Evolutionary conservation across 2,888 invertebrate species (phyloP).

Genomic region (Lycia hirtaria): DNA sequence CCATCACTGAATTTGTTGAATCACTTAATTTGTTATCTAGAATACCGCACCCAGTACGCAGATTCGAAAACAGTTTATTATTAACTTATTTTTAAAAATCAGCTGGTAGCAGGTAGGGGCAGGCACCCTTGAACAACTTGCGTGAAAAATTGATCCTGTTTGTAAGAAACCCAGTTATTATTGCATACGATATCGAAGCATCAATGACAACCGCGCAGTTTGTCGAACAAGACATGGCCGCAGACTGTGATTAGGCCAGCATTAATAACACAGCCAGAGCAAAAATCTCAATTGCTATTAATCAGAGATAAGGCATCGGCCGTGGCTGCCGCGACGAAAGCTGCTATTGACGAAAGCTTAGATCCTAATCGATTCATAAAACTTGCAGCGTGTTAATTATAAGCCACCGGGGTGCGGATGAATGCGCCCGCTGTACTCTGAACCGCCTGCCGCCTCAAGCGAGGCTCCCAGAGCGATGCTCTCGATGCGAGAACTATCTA

Average conservation of each 20-base stretch:
- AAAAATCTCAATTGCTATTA: constrained; percentile 83
- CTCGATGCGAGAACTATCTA: constrained; percentile 73
- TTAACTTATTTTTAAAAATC: background rate
- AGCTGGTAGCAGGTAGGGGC: background rate
- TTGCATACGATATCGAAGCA: constrained; percentile 60
- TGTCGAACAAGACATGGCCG: constrained; percentile 68
- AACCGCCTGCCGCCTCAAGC: constrained; percentile 59
- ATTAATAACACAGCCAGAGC: constrained; percentile 77
- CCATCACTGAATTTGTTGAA: too few relatives aligned
- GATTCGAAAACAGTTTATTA: background rate
- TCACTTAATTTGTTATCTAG: too few relatives aligned
- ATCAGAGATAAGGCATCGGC: constrained; percentile 80
- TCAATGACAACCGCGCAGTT: constrained; percentile 72
- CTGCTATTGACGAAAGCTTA: constrained; percentile 85
- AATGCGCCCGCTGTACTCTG: constrained; percentile 51
- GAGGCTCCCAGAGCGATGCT: constrained; percentile 58
- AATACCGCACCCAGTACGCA: too few relatives aligned
- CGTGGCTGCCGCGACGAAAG: constrained; percentile 74
- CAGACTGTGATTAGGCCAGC: constrained; percentile 67
- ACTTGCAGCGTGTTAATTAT: constrained; percentile 85
- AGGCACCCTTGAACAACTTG: constrained; percentile 8
- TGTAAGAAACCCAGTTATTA: constrained; percentile 33
- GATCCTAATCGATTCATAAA: constrained; percentile 85
- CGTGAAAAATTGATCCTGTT: constrained; percentile 35
- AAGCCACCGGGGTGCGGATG: constrained; percentile 80